phyloP scores from a whole-genome alignment of 2,113 vertebrate species.

The Siphamia tubifer region DNA sequence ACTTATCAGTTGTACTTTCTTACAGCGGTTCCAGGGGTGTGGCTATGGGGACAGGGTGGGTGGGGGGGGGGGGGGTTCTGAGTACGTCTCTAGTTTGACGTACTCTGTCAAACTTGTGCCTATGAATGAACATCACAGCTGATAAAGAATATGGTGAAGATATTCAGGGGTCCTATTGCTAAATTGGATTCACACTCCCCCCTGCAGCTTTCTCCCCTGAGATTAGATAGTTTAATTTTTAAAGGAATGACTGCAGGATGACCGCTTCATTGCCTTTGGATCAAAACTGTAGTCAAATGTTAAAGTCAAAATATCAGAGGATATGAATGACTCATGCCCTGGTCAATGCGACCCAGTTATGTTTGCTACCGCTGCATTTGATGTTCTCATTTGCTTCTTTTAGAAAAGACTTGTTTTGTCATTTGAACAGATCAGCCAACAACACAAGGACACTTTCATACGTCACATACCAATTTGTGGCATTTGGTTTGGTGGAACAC shows the following conservation, averaged over 20 bases:
- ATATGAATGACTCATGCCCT: conserved; percentile 46
- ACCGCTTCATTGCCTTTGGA: conserved; percentile 5
- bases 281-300: background rate
- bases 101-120: background rate
- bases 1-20: no score
- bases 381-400: conserved; percentile 41
- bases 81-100: no score
- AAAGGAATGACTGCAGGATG: background rate
- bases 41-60: no score
- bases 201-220: background rate
- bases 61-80: no score
- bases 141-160: background rate
- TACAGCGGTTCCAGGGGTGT: no score
- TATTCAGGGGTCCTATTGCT: background rate
- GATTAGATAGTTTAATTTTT: background rate
- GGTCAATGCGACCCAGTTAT: conserved; percentile 35
- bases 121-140: no score
- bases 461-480: conserved; percentile 29
- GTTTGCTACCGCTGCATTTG: conserved; percentile 41
- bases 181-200: background rate
- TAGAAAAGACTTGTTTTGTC: conserved; percentile 27
- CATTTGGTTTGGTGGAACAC: background rate
- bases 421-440: conserved; percentile 8
- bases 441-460: background rate
- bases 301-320: conserved; percentile 8